Evolutionary conservation across 2,797 vertebrate species (phyloP), one percentile per base, ranked within the genome.

Genomic region (Galago senegalensis): DNA sequence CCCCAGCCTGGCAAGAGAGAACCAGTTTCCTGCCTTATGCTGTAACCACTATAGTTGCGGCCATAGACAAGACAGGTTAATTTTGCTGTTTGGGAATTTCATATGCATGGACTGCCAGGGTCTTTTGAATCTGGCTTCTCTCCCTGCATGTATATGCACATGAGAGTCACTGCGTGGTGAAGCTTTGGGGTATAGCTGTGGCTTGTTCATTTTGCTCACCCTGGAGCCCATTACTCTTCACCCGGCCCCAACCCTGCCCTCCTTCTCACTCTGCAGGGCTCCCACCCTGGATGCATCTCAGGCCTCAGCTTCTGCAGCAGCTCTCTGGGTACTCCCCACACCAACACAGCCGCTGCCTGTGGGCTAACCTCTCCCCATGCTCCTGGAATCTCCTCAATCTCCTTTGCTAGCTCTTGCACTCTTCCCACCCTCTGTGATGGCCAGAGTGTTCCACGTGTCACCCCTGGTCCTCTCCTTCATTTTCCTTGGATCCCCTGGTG

Each of bases 1-100:
- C 46, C 60, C 81, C 27, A 70, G 40, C 7, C 12, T 63, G 29
- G 18, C 18, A 4, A 63, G 69, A 61, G 43, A 53, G 21, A 37
- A 61, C n/a, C 0, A 0, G 5, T 43, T 20, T 70, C 69, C 40
- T 4, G 7, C 40, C 29, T 7, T 53, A 12, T 3, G 18, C 60
- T 9, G 14, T 46, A 31, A 46, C 34, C 4, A 0, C 14, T 16
- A 4, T 0, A 3, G 77, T 63, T 29, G 29, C 23, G 84, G 34
- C 37, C 43, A 37, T 3, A 49, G 56, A 21, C n/a, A 40, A 56
- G 46, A 58, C 46, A 34, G 84, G 37, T n/a, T 88, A 17, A 34
- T 60, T 56, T 49, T 72, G 31, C 27, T n/a, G 13, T 21, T 67
- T 76, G 20, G 46, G 27, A 61, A 58, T 7, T 89, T 75, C n/a